phyloP scores from a whole-genome alignment of 1,140 invertebrate species.

The Papilio glaucus region DNA sequence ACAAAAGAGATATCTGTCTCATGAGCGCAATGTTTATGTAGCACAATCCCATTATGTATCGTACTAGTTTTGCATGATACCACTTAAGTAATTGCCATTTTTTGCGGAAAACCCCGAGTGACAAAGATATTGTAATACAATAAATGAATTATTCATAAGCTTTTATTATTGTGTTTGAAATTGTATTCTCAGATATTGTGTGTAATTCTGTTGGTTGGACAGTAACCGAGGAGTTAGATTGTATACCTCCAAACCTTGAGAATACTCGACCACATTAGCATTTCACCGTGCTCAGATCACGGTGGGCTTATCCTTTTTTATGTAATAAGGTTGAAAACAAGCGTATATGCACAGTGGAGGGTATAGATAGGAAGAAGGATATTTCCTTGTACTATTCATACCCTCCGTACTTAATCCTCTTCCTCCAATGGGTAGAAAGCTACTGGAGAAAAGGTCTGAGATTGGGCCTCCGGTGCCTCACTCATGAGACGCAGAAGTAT shows the following conservation, averaged over 20 bases:
- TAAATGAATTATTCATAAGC: conserved; percentile 18
- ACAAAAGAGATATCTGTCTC: too few species aligned
- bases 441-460: too few species aligned
- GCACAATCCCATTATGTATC: neutral
- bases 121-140: neutral
- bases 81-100: conserved; percentile 11
- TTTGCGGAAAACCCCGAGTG: neutral
- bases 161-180: conserved; percentile 11
- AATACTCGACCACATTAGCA: neutral
- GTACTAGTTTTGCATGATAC: neutral
- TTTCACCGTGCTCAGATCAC: neutral
- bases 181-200: neutral
- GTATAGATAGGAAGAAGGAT: too few species aligned
- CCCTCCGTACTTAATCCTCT: too few species aligned
- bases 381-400: too few species aligned
- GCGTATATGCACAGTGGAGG: too few species aligned
- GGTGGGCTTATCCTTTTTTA: neutral
- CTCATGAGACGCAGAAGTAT: too few species aligned
- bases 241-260: neutral
- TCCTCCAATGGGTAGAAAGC: too few species aligned
- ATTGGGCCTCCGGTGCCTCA: too few species aligned
- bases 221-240: neutral
- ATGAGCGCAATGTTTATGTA: too few species aligned
- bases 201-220: neutral
- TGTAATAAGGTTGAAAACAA: too few species aligned